These are phyloP conservation scores for Diaprepes abbreviatus DNA, from an alignment of 2,888 invertebrate species.

Conservation along the genomic window DNA sequence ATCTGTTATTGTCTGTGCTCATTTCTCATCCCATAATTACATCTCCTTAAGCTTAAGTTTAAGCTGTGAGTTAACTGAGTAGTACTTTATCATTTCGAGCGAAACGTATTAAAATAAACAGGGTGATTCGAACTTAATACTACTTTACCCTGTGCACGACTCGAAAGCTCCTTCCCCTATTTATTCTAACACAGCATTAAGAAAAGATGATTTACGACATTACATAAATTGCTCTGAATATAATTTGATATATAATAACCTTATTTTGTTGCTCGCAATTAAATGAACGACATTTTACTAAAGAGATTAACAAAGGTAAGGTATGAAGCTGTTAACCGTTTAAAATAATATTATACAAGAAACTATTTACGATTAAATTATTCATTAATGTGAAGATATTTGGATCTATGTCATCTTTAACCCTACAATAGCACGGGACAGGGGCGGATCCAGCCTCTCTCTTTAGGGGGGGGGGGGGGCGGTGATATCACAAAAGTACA, in stretches of 20 bases:
- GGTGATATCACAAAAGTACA: no score
- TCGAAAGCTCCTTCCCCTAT: neutral
- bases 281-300: no score
- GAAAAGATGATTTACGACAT: neutral
- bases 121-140: constrained; percentile 2
- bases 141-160: neutral
- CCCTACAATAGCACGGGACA: no score
- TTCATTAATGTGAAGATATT: no score
- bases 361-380: no score
- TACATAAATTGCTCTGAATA: neutral
- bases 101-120: constrained; percentile 4
- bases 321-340: no score
- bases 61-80: neutral
- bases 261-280: no score
- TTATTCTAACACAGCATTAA: neutral
- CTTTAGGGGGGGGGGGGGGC: no score
- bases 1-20: constrained; percentile 8
- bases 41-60: constrained; percentile 10
- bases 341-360: no score
- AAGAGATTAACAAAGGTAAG: no score
- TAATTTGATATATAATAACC: neutral
- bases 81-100: constrained; percentile 2
- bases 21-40: constrained; percentile 15
- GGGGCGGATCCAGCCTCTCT: no score
- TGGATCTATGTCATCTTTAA: no score